Base-by-base conservation (phyloP, 2,888 invertebrate species). In the Drosophila mimetica region DNA sequence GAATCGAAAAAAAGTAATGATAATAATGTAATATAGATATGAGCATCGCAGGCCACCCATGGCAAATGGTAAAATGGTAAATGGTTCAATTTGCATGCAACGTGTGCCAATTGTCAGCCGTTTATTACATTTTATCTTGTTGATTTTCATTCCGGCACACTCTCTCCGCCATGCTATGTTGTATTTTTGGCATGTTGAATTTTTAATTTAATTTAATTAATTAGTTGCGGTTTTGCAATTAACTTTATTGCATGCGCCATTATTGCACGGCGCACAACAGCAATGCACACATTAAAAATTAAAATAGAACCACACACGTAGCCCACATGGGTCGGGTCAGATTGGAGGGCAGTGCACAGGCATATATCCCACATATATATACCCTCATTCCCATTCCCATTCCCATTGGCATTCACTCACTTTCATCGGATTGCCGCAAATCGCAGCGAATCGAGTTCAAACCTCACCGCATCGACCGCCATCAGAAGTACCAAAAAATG, bases 181-280 rank as follows among this genome's bases (percentile, higher is more conserved):
- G 79, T 84, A 81, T 79, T 84, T 82, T 86, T 81, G 84, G 86
- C 82, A 81, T 84, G 84, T 77, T 84, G 75, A 82, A 86, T 84
- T 84, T 87, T 85, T 81, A 74, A 87, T 89, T 89, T 89, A 89
- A 90, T 89, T 90, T 88, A 90, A 90, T 90, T 90, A 90, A 90
- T 90, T 90, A 90, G 90, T 88, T 90, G 90, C 81, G 90, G 90
- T 90, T 90, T 89, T 79, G 89, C 90, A 90, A 90, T 90, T 90
- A 90, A 90, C 90, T 90, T 90, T 90, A 90, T 90, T 90, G 88
- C 89, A 83, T 81, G 82, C 88, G 72, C 78, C 86, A 87, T 84
- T 81, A 81, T 84, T 75, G 80, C 63, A 25, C 54, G 52, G 66
- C 74, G 74, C 75, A 74, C 71, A 79, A 74, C 71, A 75, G 69